Evolutionary conservation across 2,888 invertebrate genomes (phyloP), one percentile per base, ranked within the genome.

Genomic region (Spisula subtruncata): DNA sequence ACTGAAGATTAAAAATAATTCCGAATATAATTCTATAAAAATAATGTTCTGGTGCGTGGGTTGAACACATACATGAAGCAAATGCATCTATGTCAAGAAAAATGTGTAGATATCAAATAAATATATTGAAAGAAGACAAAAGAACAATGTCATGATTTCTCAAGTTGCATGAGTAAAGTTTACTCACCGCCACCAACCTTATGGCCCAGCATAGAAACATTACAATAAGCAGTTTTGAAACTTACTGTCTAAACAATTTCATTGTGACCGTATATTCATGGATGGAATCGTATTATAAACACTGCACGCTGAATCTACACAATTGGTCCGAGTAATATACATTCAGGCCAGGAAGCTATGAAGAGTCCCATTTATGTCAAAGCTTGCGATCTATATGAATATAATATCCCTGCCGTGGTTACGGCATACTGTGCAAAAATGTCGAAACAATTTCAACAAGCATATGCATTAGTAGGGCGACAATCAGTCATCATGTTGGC

Each of bases 391-490:
- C 29, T 25, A 6, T 75, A 75, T 32, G 29, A 75, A 66, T 75
- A 35, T 35, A 75, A 75, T 75, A 75, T 75, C 75, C 75, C 75
- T 32, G 75, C 75, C 75, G 71, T 35, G 16, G 16, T 5, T 5
- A 75, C 75, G 75, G 75, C 75, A 75, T 16, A 35, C 16, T 16
- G 75, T 35, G 35, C 75, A 75, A 75, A 71, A 75, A 75, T 75
- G 75, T 1, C 75, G 18, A n/a, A 75, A 35, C 29, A 75, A 75
- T 25, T 71, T 75, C 75, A 75, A 35, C 29, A 75, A 75, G 18
- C 75, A 35, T 18, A 32, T 75, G 35, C 29, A 75, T 16, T 14
- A 12, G 32, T 32, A 75, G 35, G 35, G 75, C 16, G 35, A 75
- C 75, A 75, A 35, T 6, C 35, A 20, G 75, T 5, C 75, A 75